phyloP scores from a whole-genome alignment of 2,797 vertebrate genomes.

The Cynopterus sphinx region DNA sequence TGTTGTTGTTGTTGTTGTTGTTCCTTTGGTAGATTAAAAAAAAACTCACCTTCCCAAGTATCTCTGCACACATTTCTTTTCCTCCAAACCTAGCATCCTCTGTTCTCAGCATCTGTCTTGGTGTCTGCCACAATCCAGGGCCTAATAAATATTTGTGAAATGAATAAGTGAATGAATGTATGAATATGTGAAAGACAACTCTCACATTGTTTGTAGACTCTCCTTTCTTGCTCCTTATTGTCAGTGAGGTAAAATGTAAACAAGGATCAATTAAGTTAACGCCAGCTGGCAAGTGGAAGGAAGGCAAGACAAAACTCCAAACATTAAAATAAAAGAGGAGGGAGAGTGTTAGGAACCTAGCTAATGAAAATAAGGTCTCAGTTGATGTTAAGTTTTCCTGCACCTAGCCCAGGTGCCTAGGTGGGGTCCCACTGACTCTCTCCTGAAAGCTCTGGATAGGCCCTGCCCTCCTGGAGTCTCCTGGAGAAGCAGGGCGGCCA shows the following conservation, averaged over 20 bases:
- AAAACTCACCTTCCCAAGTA: neutral
- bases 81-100: neutral
- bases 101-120: neutral
- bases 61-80: neutral
- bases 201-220: neutral
- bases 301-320: neutral
- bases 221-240: neutral
- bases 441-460: neutral
- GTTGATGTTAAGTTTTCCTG: neutral
- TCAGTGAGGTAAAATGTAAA: neutral
- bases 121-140: neutral
- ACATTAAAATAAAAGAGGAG: neutral
- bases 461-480: neutral
- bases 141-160: neutral
- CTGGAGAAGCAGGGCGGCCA: neutral
- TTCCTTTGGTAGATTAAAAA: neutral
- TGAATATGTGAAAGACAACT: neutral
- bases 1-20: neutral
- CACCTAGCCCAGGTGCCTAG: neutral
- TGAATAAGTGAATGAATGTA: neutral
- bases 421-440: neutral
- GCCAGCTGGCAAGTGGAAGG: neutral
- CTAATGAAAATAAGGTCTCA: neutral
- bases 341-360: neutral
- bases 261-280: neutral